phyloP scores from a whole-genome alignment of 2,113 vertebrate species.

The Ciconia boyciana region DNA sequence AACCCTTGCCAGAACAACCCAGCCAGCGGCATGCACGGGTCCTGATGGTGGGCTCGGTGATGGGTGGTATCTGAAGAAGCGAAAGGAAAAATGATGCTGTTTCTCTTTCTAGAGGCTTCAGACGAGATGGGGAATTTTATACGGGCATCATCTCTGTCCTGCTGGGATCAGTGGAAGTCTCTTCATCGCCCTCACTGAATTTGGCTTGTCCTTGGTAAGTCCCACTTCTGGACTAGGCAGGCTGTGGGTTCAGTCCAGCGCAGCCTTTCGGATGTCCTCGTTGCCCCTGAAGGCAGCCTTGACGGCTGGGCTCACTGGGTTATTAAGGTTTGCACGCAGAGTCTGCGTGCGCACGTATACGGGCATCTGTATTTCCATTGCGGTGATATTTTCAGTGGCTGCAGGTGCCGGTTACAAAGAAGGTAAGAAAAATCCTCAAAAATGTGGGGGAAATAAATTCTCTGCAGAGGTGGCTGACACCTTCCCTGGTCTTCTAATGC shows the following conservation, averaged over 20 bases:
- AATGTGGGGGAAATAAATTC: not conserved
- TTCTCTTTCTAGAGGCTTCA: not conserved
- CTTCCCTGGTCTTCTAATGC: not conserved
- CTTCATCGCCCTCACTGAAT: not conserved
- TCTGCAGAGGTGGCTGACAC: not conserved
- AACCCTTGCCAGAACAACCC: not conserved
- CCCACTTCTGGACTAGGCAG: not conserved
- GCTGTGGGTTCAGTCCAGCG: not conserved
- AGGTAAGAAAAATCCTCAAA: not conserved
- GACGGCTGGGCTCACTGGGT: fast-evolving
- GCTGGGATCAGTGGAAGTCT: not conserved
- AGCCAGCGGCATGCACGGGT: too few relatives aligned
- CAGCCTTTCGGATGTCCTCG: not conserved
- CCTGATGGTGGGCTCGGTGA: not conserved
- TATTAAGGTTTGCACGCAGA: not conserved
- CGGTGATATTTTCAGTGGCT: not conserved
- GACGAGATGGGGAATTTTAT: not conserved
- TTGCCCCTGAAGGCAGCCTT: not conserved
- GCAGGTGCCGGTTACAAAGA: fast-evolving
- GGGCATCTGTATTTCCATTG: not conserved
- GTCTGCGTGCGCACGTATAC: not conserved
- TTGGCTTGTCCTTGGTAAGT: not conserved
- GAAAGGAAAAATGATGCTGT: not conserved
- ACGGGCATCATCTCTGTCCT: not conserved
- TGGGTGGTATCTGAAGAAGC: not conserved